Evolutionary conservation across 2,113 vertebrate species (phyloP).

Genomic region (Sphaerodactylus townsendi): DNA sequence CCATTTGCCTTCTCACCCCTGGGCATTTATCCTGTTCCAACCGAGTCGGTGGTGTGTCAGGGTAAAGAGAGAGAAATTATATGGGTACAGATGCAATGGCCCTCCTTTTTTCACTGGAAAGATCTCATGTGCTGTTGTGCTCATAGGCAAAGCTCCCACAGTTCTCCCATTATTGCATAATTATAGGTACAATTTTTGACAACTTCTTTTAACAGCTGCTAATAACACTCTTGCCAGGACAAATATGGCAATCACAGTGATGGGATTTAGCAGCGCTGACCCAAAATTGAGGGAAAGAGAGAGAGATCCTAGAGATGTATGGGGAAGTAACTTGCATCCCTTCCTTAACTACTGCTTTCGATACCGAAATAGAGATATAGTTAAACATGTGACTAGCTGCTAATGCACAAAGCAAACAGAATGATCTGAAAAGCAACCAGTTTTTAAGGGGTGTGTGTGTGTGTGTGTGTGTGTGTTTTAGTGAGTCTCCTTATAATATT

Average conservation of each 20-base stretch:
- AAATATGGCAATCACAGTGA: background rate
- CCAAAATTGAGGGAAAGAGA: too few species aligned
- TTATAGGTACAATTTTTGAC: background rate
- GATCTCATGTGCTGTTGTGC: background rate
- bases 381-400: background rate
- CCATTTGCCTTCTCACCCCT: too few species aligned
- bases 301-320: background rate
- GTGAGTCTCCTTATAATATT: conserved; percentile 1
- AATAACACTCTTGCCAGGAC: background rate
- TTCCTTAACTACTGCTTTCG: background rate
- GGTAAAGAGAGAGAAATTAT: too few species aligned
- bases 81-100: background rate
- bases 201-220: background rate
- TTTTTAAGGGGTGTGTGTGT: background rate
- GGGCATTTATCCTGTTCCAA: background rate
- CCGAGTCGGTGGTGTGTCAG: background rate
- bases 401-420: background rate
- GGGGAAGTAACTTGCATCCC: too few species aligned
- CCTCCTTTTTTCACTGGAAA: background rate
- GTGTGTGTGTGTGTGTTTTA: background rate
- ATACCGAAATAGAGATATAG: background rate
- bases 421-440: fast-evolving
- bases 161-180: background rate
- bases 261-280: background rate
- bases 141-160: background rate